Conservation (phyloP, 2,113 vertebrate species). For the Indri indri region DNA sequence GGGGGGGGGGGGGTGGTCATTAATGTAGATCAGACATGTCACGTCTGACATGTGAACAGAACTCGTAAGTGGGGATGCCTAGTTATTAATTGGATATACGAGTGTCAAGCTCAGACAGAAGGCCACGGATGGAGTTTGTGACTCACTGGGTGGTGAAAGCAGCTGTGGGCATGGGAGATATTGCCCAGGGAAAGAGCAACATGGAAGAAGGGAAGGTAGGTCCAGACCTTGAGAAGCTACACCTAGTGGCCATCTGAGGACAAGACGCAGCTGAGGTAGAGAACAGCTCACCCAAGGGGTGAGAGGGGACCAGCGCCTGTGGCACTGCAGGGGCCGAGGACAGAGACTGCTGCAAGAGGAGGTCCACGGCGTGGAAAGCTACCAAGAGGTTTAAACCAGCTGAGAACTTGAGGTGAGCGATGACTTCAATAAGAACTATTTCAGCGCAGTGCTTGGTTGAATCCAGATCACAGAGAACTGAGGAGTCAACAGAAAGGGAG, state of each 20-base stretch:
- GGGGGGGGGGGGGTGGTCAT: background rate
- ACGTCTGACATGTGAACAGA: background rate
- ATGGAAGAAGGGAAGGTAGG: background rate
- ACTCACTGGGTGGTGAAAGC: accelerated
- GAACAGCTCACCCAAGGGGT: accelerated
- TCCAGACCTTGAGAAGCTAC: background rate
- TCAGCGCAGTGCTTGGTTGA: background rate
- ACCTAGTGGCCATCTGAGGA: too few relatives aligned
- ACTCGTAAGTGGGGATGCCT: background rate
- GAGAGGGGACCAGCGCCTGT: accelerated
- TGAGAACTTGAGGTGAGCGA: accelerated
- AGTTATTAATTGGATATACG: accelerated
- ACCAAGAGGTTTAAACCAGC: background rate
- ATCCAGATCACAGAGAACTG: background rate
- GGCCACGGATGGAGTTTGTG: background rate
- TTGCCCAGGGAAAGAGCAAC: background rate
- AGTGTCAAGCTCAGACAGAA: background rate
- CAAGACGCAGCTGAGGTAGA: background rate
- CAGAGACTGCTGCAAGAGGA: accelerated
- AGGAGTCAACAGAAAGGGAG: background rate
- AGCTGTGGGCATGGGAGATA: accelerated
- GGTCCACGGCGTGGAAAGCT: background rate
- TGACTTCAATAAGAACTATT: background rate
- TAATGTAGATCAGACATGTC: background rate
- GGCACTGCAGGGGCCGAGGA: background rate